Evolutionary conservation across 2,797 vertebrate species (phyloP).

Genomic region (Hyperoplus immaculatus): DNA sequence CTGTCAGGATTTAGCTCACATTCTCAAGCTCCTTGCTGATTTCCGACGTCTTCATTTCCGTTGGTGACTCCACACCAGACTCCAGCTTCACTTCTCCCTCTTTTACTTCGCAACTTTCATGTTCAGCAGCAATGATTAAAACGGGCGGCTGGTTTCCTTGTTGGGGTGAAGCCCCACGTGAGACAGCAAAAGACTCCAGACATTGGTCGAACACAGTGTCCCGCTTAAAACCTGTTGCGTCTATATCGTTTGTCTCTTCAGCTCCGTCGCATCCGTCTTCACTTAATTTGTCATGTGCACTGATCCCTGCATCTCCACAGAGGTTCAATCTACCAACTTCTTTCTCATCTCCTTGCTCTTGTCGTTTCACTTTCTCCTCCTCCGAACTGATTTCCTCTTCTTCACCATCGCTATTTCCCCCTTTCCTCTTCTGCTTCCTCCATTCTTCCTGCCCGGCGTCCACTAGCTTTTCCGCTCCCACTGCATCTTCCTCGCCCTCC

Average conservation of each 20-base stretch:
- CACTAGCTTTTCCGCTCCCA: background rate
- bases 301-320: background rate
- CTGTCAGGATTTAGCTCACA: slow-evolving; percentile 46
- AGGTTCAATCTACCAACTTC: background rate
- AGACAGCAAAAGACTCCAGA: background rate
- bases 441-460: background rate
- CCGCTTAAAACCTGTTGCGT: background rate
- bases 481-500: background rate
- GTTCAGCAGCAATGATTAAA: slow-evolving; percentile 10
- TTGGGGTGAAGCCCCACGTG: background rate
- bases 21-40: slow-evolving; percentile 18
- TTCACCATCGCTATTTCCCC: too few species aligned
- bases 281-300: background rate
- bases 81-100: background rate
- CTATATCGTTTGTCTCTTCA: slow-evolving; percentile 1
- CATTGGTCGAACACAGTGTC: background rate
- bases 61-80: slow-evolving; percentile 4
- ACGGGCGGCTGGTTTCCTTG: slow-evolving; percentile 7
- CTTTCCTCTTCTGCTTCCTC: background rate
- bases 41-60: slow-evolving; percentile 18
- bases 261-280: background rate
- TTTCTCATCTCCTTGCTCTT: slow-evolving; percentile 10
- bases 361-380: slow-evolving; percentile 6
- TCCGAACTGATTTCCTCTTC: background rate
- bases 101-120: background rate